Conservation (phyloP, 2,888 invertebrate genomes). For the Gnatocerus cornutus region DNA sequence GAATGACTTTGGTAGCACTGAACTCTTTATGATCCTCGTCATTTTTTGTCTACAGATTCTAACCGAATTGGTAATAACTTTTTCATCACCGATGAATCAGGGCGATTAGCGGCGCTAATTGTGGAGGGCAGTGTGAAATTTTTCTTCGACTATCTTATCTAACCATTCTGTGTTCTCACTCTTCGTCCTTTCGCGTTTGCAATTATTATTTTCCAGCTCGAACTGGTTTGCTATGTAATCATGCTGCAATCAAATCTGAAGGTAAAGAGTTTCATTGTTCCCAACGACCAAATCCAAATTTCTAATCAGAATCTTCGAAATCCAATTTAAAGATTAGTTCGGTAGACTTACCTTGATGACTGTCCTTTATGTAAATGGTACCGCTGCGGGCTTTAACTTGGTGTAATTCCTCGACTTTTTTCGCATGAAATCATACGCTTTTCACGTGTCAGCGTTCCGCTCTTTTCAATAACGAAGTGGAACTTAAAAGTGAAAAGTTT, state of each 20-base stretch:
- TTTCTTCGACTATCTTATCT: neutral
- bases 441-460: slow-evolving; percentile 23
- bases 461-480: slow-evolving; percentile 22
- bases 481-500: slow-evolving; percentile 38
- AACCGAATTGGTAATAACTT: too few species aligned
- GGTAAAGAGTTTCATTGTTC: slow-evolving; percentile 15
- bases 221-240: slow-evolving; percentile 39
- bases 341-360: neutral
- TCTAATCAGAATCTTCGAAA: neutral
- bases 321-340: neutral
- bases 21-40: slow-evolving; percentile 17
- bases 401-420: slow-evolving; percentile 5
- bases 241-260: slow-evolving; percentile 24
- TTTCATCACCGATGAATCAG: neutral
- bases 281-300: neutral
- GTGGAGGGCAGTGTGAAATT: too few species aligned
- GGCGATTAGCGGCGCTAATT: neutral
- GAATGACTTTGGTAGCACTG: slow-evolving; percentile 40
- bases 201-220: slow-evolving; percentile 29
- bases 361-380: slow-evolving; percentile 6
- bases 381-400: neutral
- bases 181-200: slow-evolving; percentile 24
- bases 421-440: slow-evolving; percentile 10
- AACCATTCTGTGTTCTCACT: slow-evolving; percentile 29
- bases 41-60: neutral